Percentiles rank a stretch among this genome's conserved stretches.
Evolutionary conservation across 2,888 invertebrate species (phyloP).

Genomic region (Epistrophe eligans): DNA sequence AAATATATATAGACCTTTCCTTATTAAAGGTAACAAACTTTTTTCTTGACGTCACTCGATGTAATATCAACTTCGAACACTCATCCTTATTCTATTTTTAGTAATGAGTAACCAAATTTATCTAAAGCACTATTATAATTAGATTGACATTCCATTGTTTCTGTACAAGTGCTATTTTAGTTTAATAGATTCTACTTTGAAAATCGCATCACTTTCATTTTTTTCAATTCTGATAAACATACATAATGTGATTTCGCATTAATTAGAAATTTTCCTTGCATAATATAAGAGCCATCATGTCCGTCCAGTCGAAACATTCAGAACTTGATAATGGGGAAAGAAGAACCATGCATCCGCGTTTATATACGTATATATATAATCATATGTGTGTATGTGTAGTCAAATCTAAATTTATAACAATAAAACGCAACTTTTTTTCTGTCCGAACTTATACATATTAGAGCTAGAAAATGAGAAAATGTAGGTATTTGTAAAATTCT

Average conservation of each 20-base stretch:
- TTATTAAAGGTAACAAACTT: not conserved
- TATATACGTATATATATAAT: constrained; percentile 37
- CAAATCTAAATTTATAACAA: constrained; percentile 82
- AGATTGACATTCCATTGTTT: not conserved
- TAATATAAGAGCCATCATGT: constrained; percentile 8
- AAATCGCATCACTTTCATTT: not conserved
- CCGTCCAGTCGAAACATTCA: constrained; percentile 22
- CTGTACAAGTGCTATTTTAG: not conserved
- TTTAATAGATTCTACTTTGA: not conserved
- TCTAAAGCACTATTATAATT: not conserved
- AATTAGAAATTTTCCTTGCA: constrained; percentile 23
- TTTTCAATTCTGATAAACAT: not conserved
- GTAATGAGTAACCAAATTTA: not conserved
- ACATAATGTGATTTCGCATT: constrained; percentile 1
- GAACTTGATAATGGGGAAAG: constrained; percentile 56
- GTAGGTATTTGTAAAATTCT: constrained; percentile 42
- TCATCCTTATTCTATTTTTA: not conserved
- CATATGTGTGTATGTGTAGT: constrained; percentile 6
- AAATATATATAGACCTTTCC: too few species aligned
- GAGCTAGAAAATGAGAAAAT: constrained; percentile 17
- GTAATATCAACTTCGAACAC: not conserved
- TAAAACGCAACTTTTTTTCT: constrained; percentile 78
- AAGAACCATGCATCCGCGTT: constrained; percentile 56
- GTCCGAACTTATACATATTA: constrained; percentile 33
- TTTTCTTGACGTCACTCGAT: not conserved